Conservation (phyloP, 2,888 invertebrate species). For the Idaea dimidiata region DNA sequence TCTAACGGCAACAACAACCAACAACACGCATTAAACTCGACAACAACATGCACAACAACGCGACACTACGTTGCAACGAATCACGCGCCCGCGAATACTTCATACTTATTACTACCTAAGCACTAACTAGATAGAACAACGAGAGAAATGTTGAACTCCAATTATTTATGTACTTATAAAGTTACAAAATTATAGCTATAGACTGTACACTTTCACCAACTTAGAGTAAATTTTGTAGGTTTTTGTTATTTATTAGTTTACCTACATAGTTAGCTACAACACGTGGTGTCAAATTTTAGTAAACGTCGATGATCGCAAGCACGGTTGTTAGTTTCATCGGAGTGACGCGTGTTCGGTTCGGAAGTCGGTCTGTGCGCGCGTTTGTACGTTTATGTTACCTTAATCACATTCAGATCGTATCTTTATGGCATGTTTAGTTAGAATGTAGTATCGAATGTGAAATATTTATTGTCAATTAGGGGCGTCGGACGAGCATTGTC, state of each 20-base stretch:
- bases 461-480: background rate
- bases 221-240: background rate
- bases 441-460: background rate
- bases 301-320: background rate
- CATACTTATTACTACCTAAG: background rate
- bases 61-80: background rate
- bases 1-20: background rate
- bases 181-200: background rate
- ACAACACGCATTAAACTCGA: background rate
- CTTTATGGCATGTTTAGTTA: constrained; percentile 8
- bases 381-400: background rate
- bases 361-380: background rate
- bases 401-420: background rate
- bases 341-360: background rate
- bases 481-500: background rate
- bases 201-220: background rate
- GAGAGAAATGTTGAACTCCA: background rate
- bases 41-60: background rate
- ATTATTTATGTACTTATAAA: too few species aligned
- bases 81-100: background rate
- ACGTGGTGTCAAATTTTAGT: background rate
- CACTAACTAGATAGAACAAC: background rate
- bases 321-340: background rate
- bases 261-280: too few species aligned
- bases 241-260: too few species aligned